Percentiles rank a stretch among this genome's conserved stretches.
These are phyloP conservation scores for Clitarchus hookeri DNA, from an alignment of 2,888 invertebrate species.

Conservation along the genomic window DNA sequence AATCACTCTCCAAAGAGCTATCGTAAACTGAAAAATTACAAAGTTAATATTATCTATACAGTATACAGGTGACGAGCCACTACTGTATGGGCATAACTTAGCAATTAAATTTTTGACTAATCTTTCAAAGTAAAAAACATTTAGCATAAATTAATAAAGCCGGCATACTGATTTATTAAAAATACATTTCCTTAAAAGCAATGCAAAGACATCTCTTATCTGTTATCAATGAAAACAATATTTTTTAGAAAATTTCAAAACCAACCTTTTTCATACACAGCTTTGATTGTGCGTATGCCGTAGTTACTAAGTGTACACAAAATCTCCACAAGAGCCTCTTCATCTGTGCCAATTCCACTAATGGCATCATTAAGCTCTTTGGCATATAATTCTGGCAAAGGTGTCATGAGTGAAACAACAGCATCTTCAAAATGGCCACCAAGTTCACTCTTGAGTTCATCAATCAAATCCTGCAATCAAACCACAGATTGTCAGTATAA, in stretches of 20 bases:
- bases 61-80: no score
- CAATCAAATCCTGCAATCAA: conserved; percentile 52
- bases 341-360: conserved; percentile 56
- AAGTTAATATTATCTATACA: no score
- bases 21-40: conserved; percentile 52
- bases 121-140: no score
- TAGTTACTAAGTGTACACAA: conserved; percentile 57
- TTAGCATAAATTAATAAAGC: no score
- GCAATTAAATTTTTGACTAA: no score
- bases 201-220: background rate
- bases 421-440: conserved; percentile 58
- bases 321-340: conserved; percentile 57
- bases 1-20: conserved; percentile 54
- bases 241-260: background rate
- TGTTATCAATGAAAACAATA: no score
- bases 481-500: background rate
- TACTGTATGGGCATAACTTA: no score
- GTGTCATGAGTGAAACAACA: conserved; percentile 57
- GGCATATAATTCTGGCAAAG: conserved; percentile 57
- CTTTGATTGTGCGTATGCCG: conserved; percentile 51
- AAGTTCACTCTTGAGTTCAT: conserved; percentile 57
- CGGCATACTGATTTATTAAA: background rate
- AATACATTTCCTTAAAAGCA: background rate
- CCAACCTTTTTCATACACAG: conserved; percentile 51
- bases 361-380: conserved; percentile 57